Evolutionary conservation across 2,888 invertebrate genomes (phyloP).

Genomic region (Ernsta delagoae): DNA sequence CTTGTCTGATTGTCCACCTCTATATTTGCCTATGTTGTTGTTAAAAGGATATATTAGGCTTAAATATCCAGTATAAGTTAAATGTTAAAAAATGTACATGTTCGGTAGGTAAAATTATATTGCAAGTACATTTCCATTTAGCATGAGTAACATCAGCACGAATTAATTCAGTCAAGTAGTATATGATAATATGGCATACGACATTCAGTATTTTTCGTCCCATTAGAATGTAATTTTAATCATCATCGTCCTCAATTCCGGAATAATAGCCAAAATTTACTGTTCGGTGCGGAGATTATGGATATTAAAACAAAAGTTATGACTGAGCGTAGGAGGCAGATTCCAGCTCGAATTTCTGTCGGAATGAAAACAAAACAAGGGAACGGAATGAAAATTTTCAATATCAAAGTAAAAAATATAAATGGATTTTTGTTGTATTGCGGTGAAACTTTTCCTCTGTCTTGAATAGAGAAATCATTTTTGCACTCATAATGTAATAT

Average conservation of each 20-base stretch:
- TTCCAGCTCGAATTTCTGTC: constrained; percentile 6
- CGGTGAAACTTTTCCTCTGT: constrained; percentile 12
- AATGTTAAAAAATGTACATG: no score
- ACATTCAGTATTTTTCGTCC: background rate
- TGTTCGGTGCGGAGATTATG: constrained; percentile 15
- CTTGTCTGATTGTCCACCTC: no score
- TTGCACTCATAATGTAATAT: background rate
- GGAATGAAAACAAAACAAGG: constrained; percentile 18
- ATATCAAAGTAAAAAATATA: constrained; percentile 14
- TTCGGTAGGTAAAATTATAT: no score
- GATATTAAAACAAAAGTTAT: constrained; percentile 20
- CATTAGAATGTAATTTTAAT: constrained; percentile 16
- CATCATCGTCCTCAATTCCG: constrained; percentile 9
- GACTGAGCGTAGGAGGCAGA: constrained; percentile 7
- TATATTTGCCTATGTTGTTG: no score
- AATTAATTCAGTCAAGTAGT: no score
- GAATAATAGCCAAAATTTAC: constrained; percentile 15
- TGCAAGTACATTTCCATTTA: no score
- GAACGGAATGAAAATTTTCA: constrained; percentile 18
- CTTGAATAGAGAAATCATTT: background rate
- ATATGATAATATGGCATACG: background rate
- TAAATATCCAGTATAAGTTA: no score
- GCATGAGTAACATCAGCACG: no score
- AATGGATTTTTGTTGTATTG: constrained; percentile 13
- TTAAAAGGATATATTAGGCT: no score